Conservation (phyloP, 92 coral and sea anemone species). For the Zoanthus sansibaricus region DNA sequence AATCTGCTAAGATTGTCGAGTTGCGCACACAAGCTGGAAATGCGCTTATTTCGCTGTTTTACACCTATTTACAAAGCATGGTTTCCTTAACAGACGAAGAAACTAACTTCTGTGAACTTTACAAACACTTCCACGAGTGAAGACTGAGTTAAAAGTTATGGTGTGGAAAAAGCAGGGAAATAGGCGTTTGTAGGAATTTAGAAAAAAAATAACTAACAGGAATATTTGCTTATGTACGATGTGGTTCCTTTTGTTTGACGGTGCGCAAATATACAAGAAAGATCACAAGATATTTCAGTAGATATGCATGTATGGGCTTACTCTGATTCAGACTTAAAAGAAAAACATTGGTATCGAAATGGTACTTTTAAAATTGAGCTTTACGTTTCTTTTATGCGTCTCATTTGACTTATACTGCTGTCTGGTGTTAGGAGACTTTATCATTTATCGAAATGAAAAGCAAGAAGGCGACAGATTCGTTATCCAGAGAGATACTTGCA, state of each 20-base stretch:
- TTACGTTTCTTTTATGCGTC: neutral
- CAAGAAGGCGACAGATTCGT: slow-evolving; percentile 1
- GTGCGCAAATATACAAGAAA: no score
- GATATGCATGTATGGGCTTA: neutral
- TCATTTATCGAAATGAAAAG: neutral
- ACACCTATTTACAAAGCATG: no score
- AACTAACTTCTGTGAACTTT: neutral
- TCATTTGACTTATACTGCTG: neutral
- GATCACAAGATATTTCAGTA: neutral
- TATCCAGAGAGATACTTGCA: slow-evolving; percentile 7
- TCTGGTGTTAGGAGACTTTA: neutral
- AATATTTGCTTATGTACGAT: no score
- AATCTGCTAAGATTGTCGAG: no score
- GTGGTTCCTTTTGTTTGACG: no score
- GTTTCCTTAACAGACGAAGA: neutral
- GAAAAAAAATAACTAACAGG: no score
- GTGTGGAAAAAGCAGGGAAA: no score
- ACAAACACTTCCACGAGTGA: neutral
- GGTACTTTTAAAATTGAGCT: neutral
- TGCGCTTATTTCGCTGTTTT: no score
- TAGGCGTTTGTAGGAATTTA: no score
- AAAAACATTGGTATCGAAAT: neutral
- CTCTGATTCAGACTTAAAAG: neutral
- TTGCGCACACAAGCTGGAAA: no score
- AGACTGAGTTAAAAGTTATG: neutral